Evolutionary conservation across 2,797 vertebrate species (phyloP), one percentile per base, ranked within the genome.

Genomic region (Lemur catta): DNA sequence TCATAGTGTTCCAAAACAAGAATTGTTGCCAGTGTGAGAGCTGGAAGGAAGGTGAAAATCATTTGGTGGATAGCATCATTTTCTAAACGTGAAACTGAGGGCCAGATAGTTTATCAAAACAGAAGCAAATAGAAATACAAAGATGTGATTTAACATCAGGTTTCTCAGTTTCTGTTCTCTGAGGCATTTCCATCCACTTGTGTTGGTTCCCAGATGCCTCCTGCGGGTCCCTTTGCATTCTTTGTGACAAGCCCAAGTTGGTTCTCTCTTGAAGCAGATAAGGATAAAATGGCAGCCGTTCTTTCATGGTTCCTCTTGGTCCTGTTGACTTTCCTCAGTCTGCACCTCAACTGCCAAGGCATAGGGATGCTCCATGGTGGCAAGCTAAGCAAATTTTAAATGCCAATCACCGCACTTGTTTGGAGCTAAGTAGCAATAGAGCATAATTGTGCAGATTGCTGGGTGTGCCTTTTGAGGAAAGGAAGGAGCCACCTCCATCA

Each of bases 41-140:
- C 59, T 84, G 22, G 71, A 89, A 89, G 52, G 55, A 88, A 86
- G 81, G 38, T 50, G 35, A 71, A 71, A 90, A 84, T 63, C 48
- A 76, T n/a, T 93, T 84, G 65, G 59, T 55, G 22, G 18, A 38
- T 92, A 87, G 38, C 35, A 26, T 90, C 20, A 35, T 91, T 93
- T 92, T 89, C 94, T 89, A 72, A 94, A 89, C 65, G 46, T 76
- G 87, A 95, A 86, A 76, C 71, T 59, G 84, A 79, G 35, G 15
- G 15, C 67, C 74, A 93, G 82, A n/a, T 95, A 57, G 41, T 63
- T 90, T 63, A 79, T 85, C 43, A 89, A 82, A 95, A 50, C 17
- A 46, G 74, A 97, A 85, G n/a, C 46, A 74, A 91, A 89, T 79
- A 15, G 18, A 93, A 89, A 89, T 41, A 71, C 65, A 43, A 94